These are phyloP conservation scores for Thalassoma bifasciatum DNA, from an alignment of 2,113 vertebrate species.

Conservation along the genomic window DNA sequence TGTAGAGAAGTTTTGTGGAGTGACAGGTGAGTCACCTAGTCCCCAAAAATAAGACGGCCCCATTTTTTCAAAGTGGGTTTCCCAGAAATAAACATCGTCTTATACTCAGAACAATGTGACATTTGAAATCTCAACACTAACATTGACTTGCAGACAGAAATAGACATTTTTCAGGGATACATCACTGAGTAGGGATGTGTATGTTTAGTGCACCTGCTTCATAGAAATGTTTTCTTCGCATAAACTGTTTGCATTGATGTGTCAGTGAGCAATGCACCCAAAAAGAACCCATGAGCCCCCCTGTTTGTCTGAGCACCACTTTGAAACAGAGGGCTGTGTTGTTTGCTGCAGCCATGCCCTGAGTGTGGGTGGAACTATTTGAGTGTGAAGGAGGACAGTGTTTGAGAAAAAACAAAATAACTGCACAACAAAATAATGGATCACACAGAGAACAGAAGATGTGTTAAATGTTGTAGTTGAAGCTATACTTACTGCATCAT, in stretches of 20 bases:
- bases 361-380: conserved; percentile 11
- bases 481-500: conserved; percentile 85
- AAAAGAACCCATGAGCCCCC: neutral
- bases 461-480: neutral
- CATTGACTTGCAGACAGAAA: too few relatives aligned
- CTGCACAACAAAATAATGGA: neutral
- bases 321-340: neutral
- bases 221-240: too few relatives aligned
- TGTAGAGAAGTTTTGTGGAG: too few relatives aligned
- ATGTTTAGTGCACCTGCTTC: neutral
- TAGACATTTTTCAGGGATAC: too few relatives aligned
- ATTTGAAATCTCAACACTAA: too few relatives aligned
- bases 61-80: too few relatives aligned
- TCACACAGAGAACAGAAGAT: neutral
- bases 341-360: conserved; percentile 9
- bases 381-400: conserved; percentile 9
- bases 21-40: too few relatives aligned
- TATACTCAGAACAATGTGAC: too few relatives aligned
- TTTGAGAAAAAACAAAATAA: neutral
- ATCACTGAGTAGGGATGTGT: too few relatives aligned
- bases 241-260: neutral
- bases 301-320: neutral
- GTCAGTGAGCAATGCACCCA: conserved; percentile 18
- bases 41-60: too few relatives aligned
- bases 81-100: too few relatives aligned